Evolutionary conservation across 1,140 invertebrate species (phyloP).

Genomic region (Andrena cerasifolii): DNA sequence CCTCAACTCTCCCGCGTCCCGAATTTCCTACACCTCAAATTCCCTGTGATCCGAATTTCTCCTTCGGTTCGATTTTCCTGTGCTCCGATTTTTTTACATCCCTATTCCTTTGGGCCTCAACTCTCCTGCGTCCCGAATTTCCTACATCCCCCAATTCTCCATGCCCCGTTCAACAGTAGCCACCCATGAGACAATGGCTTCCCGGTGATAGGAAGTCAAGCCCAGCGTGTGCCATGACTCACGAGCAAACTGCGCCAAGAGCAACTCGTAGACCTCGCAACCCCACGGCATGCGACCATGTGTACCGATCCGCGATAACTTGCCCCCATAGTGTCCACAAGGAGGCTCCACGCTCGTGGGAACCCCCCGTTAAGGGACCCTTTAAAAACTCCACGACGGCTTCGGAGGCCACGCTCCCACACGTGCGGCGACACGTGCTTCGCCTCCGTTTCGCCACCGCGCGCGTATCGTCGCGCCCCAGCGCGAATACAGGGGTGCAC

Average conservation of each 20-base stretch:
- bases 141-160: too few relatives aligned
- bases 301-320: constrained; percentile 43
- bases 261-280: constrained; percentile 28
- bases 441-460: not conserved
- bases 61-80: not conserved
- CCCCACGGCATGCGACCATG: constrained; percentile 6
- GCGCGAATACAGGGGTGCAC: not conserved
- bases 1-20: not conserved
- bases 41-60: too few relatives aligned
- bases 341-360: constrained; percentile 39
- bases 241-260: constrained; percentile 36
- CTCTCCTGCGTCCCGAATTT: not conserved
- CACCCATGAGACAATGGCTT: too few relatives aligned
- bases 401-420: constrained; percentile 28
- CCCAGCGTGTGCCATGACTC: too few relatives aligned
- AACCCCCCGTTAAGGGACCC: constrained; percentile 31
- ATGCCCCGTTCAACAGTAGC: too few relatives aligned
- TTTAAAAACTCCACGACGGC: too few relatives aligned
- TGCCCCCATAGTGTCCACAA: not conserved
- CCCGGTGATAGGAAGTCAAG: not conserved
- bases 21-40: too few relatives aligned
- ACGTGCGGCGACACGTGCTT: constrained; percentile 52
- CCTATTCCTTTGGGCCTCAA: too few relatives aligned
- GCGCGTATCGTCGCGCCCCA: too few relatives aligned
- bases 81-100: too few relatives aligned